Percentiles rank a stretch among this genome's conserved stretches.
These are phyloP conservation scores for Eumacrocentrus americanus DNA, from an alignment of 2,888 invertebrate species.

Conservation along the genomic window DNA sequence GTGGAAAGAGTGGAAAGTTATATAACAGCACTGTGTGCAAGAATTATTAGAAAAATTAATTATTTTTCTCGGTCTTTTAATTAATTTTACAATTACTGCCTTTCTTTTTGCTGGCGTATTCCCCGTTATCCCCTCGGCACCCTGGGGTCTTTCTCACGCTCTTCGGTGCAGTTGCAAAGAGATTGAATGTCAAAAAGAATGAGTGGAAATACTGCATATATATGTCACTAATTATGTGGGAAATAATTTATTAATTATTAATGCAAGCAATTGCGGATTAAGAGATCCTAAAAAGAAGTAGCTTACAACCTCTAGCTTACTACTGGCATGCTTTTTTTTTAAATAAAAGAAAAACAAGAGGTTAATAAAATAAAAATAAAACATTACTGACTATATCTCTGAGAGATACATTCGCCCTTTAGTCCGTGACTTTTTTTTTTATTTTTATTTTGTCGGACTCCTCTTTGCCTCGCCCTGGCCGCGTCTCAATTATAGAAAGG, in stretches of 20 bases:
- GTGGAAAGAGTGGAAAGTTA: not conserved
- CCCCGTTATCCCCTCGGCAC: too few relatives aligned
- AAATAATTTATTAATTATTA: too few relatives aligned
- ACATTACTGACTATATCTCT: constrained; percentile 27
- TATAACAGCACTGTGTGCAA: constrained; percentile 36
- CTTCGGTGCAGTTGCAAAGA: constrained; percentile 18
- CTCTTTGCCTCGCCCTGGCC: constrained; percentile 45
- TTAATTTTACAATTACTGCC: constrained; percentile 59
- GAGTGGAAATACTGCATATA: constrained; percentile 6
- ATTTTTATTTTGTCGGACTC: constrained; percentile 54
- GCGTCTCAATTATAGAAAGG: constrained; percentile 62
- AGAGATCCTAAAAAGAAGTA: too few relatives aligned
- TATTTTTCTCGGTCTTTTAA: constrained; percentile 60
- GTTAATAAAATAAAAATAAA: constrained; percentile 21
- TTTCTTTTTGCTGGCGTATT: constrained; percentile 25
- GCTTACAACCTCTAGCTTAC: too few relatives aligned
- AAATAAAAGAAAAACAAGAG: too few relatives aligned
- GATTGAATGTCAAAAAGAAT: constrained; percentile 32
- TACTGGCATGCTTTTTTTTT: too few relatives aligned
- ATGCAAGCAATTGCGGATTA: too few relatives aligned
- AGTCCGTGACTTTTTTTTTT: constrained; percentile 37
- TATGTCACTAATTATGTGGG: too few relatives aligned
- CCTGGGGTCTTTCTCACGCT: not conserved
- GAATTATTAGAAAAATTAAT: constrained; percentile 62
- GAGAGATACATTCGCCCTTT: constrained; percentile 17